Evolutionary conservation across 2,113 vertebrate species (phyloP).

Genomic region (Plestiodon gilberti): DNA sequence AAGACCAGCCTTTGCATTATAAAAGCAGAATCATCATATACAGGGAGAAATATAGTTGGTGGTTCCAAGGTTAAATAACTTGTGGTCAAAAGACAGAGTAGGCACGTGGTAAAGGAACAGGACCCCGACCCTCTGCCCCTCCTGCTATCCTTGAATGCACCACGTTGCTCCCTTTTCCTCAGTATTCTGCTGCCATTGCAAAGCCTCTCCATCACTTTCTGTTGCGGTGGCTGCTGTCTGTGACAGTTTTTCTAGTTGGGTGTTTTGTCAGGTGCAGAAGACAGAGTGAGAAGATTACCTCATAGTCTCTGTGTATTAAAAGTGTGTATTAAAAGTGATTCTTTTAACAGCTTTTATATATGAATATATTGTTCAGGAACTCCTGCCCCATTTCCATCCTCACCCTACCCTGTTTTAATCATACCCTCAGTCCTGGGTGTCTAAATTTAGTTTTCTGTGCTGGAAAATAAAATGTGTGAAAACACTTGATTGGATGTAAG

Average conservation of each 20-base stretch:
- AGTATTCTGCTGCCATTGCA: too few relatives aligned
- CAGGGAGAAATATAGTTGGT: too few relatives aligned
- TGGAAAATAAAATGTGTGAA: slow-evolving; percentile 28
- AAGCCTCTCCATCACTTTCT: not conserved
- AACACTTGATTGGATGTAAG: not conserved
- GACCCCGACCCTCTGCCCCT: not conserved
- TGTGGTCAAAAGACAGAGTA: too few relatives aligned
- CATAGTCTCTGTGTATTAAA: not conserved
- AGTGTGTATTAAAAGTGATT: not conserved
- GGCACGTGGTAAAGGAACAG: too few relatives aligned
- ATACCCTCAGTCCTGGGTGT: not conserved
- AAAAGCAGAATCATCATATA: too few relatives aligned
- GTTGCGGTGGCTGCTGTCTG: not conserved
- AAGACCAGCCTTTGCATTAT: too few relatives aligned
- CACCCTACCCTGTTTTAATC: slow-evolving; percentile 4
- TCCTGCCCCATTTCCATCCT: slow-evolving; percentile 2
- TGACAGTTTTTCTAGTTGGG: not conserved
- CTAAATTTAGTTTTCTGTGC: slow-evolving; percentile 8
- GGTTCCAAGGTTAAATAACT: too few relatives aligned
- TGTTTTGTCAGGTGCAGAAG: slow-evolving; percentile 6
- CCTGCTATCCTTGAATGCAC: not conserved
- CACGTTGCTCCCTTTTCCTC: not conserved
- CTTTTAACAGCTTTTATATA: slow-evolving; percentile 6
- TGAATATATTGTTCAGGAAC: not conserved
- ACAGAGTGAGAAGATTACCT: slow-evolving; percentile 8